phyloP scores from a whole-genome alignment of 2,113 vertebrate genomes.

The Pyrgilauda ruficollis region DNA sequence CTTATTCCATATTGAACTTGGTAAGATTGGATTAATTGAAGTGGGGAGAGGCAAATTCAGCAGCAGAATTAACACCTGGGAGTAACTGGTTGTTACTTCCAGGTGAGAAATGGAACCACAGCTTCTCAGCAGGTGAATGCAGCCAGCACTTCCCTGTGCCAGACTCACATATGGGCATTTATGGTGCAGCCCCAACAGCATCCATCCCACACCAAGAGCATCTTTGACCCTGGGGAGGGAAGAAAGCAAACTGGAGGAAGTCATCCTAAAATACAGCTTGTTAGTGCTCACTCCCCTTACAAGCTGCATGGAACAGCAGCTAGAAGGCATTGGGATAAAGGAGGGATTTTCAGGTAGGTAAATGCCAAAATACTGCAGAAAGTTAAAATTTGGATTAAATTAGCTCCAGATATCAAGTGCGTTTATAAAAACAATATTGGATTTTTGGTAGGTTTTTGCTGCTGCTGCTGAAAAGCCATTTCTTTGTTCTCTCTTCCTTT shows the following conservation, averaged over 20 bases:
- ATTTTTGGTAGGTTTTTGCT: neutral
- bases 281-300: neutral
- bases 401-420: neutral
- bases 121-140: neutral
- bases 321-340: neutral
- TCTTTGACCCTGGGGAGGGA: neutral
- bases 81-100: neutral
- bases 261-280: neutral
- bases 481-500: neutral
- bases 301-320: neutral
- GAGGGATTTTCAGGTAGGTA: neutral
- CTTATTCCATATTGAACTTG: neutral
- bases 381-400: neutral
- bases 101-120: neutral
- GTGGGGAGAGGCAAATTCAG: neutral
- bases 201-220: neutral
- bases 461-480: neutral
- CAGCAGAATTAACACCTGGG: neutral
- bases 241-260: neutral
- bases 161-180: neutral
- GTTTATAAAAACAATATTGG: neutral
- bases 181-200: neutral
- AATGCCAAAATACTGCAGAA: neutral
- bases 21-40: neutral
- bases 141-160: neutral